Base-by-base conservation (phyloP, 2,888 invertebrate genomes). In the Dexiosoma caninum region DNA sequence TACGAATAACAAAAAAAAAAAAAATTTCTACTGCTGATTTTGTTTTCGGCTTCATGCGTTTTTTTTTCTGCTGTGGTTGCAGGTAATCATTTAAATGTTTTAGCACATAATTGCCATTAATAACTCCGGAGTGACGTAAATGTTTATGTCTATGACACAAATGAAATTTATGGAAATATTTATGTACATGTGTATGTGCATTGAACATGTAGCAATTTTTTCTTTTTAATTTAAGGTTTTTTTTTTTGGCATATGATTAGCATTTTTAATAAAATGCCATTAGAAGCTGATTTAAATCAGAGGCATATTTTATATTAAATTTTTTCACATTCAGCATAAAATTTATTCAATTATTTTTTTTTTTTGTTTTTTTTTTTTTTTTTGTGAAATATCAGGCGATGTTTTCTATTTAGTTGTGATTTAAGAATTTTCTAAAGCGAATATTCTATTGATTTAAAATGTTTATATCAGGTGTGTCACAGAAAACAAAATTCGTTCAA, bases 101-200 rank as follows among this genome's bases (percentile, higher is more conserved):
- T 78, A 59, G 44, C 49, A 71, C 62, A 71, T 66, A 71, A 66
- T 66, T 78, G 57, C 59, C 71, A 66, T 78, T 71, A 66, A 66
- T 71, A 66, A 71, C 66, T 59, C 21, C 16, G 49, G 10, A 37
- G 12, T n/a, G 40, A 40, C 46, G 9, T 60, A 49, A 70, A 49
- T 69, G 14, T 64, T 44, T 5, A 32, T 67, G 53, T 55, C 7
- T 44, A 23, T 44, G 55, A 32, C 55, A 69, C 32, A 55, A n/a
- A 69, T 69, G 37, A 23, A 66, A 49, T 66, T 66, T 40, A 51
- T 51, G 27, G 30, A 42, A 27, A 27, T 5, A 27, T 27, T 35
- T 55, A 21, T 57, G 30, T 27, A 12, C 19, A 12, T 3, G 21
- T 35, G 2, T 35, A 10, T 12, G 12, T 55, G 19, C 6, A n/a